phyloP scores from a whole-genome alignment of 1,140 invertebrate species.

The Copidosoma floridanum region DNA sequence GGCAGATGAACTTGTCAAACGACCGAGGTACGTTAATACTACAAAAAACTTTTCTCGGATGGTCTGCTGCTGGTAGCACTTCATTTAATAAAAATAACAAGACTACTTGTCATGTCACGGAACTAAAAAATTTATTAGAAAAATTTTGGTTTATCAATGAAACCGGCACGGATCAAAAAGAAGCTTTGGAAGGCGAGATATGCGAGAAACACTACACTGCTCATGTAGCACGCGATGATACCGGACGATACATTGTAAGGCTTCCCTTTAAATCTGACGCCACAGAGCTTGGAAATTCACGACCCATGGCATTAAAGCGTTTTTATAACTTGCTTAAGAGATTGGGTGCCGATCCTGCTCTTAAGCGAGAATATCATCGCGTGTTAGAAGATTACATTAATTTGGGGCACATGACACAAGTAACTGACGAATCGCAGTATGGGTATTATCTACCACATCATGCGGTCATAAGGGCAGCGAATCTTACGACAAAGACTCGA shows the following conservation, averaged over 20 bases:
- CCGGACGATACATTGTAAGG: too few relatives aligned
- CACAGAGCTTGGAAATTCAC: too few relatives aligned
- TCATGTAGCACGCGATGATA: too few relatives aligned
- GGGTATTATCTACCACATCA: background rate
- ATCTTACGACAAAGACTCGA: background rate
- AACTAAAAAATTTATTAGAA: background rate
- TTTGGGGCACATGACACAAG: too few relatives aligned
- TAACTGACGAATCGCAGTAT: background rate
- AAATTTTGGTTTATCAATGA: slow-evolving; percentile 1
- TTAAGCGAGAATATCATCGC: too few relatives aligned
- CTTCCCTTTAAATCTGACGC: too few relatives aligned
- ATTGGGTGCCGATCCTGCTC: too few relatives aligned
- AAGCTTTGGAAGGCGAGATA: background rate
- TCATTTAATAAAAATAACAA: background rate
- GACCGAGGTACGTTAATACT: background rate
- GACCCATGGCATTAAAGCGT: too few relatives aligned
- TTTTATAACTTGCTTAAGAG: too few relatives aligned
- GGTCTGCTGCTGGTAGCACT: background rate
- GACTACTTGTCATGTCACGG: background rate
- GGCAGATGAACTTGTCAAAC: background rate
- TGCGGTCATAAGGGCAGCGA: background rate
- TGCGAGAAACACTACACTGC: too few relatives aligned
- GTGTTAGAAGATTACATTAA: too few relatives aligned
- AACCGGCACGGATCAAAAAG: background rate
- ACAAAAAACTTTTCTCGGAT: background rate